Conservation (phyloP, 2,113 vertebrate genomes). For the Macquaria australasica region DNA sequence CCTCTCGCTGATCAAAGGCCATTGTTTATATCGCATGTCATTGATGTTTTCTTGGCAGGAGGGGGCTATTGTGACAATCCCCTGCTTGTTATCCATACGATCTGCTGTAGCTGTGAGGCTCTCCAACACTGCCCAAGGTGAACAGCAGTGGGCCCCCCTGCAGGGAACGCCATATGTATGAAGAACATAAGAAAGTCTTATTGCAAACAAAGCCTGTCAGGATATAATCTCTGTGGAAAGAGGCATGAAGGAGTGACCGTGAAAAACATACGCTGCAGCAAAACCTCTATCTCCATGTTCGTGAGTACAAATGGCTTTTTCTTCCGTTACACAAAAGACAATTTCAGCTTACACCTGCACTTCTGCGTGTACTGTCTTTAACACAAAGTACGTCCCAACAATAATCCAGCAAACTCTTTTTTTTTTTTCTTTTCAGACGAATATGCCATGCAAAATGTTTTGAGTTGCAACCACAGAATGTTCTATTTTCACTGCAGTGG, state of each 20-base stretch:
- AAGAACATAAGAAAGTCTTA: constrained; percentile 55
- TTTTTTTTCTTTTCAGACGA: constrained; percentile 15
- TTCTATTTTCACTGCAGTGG: constrained; percentile 59
- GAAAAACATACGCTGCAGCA: constrained; percentile 39
- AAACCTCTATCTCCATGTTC: constrained; percentile 7
- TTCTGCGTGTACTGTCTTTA: constrained; percentile 3
- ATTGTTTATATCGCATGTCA: constrained; percentile 76
- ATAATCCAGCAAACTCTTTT: constrained; percentile 7
- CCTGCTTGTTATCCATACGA: constrained; percentile 69
- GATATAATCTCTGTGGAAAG: constrained; percentile 30
- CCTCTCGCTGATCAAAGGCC: constrained; percentile 82
- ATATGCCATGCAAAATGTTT: constrained; percentile 51
- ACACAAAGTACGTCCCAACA: constrained; percentile 18
- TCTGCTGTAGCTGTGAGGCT: constrained; percentile 54
- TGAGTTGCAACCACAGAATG: constrained; percentile 56
- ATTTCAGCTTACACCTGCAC: constrained; percentile 39
- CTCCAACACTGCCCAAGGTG: constrained; percentile 65
- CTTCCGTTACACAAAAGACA: not conserved
- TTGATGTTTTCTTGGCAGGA: constrained; percentile 77
- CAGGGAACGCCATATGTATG: constrained; percentile 62
- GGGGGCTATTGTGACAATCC: constrained; percentile 80
- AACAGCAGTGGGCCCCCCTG: constrained; percentile 62
- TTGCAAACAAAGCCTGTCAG: constrained; percentile 67
- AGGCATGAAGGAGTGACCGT: constrained; percentile 30
- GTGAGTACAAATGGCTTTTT: not conserved